These are phyloP conservation scores for Zapornia atra DNA, from an alignment of 2,113 vertebrate species.

Conservation along the genomic window DNA sequence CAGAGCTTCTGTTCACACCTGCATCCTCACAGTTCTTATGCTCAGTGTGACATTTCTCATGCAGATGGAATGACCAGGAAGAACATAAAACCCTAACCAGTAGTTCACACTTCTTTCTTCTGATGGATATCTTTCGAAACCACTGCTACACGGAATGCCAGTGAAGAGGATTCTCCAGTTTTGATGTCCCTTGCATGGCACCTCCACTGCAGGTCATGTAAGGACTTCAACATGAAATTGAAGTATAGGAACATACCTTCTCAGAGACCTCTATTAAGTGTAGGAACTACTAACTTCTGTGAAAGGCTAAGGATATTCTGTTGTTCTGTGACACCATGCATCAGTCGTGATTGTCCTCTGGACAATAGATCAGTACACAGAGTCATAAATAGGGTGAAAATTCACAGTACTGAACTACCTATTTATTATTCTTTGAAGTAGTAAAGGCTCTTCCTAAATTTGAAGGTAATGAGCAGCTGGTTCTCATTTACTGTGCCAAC, in stretches of 20 bases:
- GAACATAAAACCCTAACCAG: neutral
- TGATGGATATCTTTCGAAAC: neutral
- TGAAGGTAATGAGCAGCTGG: neutral
- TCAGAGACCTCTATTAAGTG: neutral
- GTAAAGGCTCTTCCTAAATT: neutral
- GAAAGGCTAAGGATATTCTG: neutral
- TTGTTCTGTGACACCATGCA: neutral
- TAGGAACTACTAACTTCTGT: neutral
- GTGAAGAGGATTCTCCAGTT: neutral
- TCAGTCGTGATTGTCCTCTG: neutral
- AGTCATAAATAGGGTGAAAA: neutral
- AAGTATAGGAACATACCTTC: neutral
- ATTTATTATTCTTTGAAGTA: neutral
- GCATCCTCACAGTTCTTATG: neutral
- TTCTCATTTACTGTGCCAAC: neutral
- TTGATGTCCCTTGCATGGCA: fast-evolving
- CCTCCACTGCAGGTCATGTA: fast-evolving
- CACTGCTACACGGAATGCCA: neutral
- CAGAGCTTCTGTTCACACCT: neutral
- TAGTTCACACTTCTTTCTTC: neutral
- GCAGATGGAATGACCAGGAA: neutral
- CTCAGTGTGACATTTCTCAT: fast-evolving
- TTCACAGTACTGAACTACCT: neutral
- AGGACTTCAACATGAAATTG: neutral
- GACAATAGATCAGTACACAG: neutral